Evolutionary conservation across 2,888 invertebrate species (phyloP).

Genomic region (Xestia xanthographa): DNA sequence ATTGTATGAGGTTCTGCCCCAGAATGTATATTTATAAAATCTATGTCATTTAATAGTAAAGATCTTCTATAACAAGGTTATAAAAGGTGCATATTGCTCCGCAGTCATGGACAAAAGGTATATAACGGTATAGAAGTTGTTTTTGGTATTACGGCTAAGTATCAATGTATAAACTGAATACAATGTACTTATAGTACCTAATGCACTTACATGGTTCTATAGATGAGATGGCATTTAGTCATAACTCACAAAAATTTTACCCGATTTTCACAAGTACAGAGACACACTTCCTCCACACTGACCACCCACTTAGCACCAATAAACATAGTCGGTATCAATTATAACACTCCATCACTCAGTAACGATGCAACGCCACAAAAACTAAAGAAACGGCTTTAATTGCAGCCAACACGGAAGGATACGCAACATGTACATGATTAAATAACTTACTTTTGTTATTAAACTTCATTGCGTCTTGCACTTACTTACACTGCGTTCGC

Average conservation of each 20-base stretch:
- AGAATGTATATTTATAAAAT: too few species aligned
- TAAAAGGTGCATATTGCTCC: too few species aligned
- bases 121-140: too few species aligned
- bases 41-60: too few species aligned
- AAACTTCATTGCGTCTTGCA: slow-evolving; percentile 55
- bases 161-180: too few species aligned
- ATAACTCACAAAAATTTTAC: not conserved
- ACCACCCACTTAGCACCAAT: not conserved
- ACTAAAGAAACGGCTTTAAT: slow-evolving; percentile 60
- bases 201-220: too few species aligned
- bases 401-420: slow-evolving; percentile 61
- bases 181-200: too few species aligned
- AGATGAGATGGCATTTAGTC: too few species aligned
- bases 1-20: too few species aligned
- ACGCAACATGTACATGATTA: slow-evolving; percentile 61
- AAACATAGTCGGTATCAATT: slow-evolving; percentile 34
- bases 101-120: too few species aligned
- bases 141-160: too few species aligned
- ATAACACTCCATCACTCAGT: slow-evolving; percentile 32
- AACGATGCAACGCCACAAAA: slow-evolving; percentile 50
- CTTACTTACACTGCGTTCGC: slow-evolving; percentile 1
- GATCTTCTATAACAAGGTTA: too few species aligned
- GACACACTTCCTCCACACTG: not conserved
- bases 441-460: slow-evolving; percentile 59
- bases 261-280: not conserved